Conservation (phyloP, 37 sponge, comb jelly and placozoan species). For the Tethya wilhelma region DNA sequence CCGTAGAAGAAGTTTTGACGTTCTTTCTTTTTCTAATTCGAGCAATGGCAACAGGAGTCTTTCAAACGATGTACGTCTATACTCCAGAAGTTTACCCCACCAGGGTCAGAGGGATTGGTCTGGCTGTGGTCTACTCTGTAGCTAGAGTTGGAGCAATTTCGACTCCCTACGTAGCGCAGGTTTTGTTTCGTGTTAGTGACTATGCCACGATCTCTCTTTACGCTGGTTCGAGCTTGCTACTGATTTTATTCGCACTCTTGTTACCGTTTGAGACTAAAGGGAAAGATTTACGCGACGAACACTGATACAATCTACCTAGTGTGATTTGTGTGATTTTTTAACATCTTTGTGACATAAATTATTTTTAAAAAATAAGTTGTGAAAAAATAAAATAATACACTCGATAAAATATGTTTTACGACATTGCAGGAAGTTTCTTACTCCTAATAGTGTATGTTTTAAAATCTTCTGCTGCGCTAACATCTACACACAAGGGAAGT, state of each 20-base stretch:
- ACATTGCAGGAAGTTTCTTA: slow-evolving; percentile 3
- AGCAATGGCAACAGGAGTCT: slow-evolving; percentile 68
- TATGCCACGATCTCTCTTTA: slow-evolving; percentile 52
- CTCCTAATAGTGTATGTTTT: slow-evolving; percentile 40
- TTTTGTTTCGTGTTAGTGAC: slow-evolving; percentile 50
- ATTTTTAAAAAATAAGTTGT: background rate
- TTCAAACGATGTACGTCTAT: slow-evolving; percentile 87
- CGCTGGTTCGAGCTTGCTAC: slow-evolving; percentile 30
- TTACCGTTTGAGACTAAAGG: slow-evolving; percentile 87
- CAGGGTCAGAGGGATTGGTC: slow-evolving; percentile 55
- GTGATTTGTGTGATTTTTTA: no score
- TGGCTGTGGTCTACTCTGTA: slow-evolving; percentile 46
- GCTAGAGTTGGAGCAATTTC: slow-evolving; percentile 80
- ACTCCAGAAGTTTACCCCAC: slow-evolving; percentile 90
- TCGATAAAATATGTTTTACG: background rate
- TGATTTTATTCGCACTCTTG: slow-evolving; percentile 32
- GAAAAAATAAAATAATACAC: background rate
- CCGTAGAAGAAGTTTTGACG: slow-evolving; percentile 31
- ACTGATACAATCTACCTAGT: no score
- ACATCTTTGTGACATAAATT: background rate
- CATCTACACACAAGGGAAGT: background rate
- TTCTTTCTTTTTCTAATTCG: slow-evolving; percentile 67
- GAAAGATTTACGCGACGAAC: no score
- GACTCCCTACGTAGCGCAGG: slow-evolving; percentile 81
- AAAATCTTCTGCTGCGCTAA: slow-evolving; percentile 69